Conservation (phyloP, 2,113 vertebrate species). For the Elanoides forficatus region DNA sequence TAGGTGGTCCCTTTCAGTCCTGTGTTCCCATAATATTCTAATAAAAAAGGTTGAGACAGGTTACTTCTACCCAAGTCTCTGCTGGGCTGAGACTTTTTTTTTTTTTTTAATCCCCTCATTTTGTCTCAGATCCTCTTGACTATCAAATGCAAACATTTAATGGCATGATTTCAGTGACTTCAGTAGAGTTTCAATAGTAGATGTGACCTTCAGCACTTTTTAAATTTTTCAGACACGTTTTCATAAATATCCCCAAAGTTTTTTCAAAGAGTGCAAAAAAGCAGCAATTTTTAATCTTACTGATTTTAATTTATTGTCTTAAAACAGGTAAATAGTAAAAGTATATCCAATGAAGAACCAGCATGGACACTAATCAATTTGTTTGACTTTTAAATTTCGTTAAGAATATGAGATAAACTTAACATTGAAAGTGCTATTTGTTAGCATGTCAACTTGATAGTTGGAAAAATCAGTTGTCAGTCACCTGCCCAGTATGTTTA, state of each 20-base stretch:
- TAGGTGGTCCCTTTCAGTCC: background rate
- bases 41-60: background rate
- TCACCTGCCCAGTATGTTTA: background rate
- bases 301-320: background rate
- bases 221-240: background rate
- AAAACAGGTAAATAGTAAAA: background rate
- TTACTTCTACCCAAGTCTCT: background rate
- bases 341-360: background rate
- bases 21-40: background rate
- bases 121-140: background rate
- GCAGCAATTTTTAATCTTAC: background rate
- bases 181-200: background rate
- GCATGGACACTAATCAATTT: background rate
- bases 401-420: background rate
- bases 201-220: background rate
- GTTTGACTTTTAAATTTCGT: background rate
- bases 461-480: background rate
- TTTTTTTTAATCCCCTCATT: background rate
- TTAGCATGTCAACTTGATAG: background rate
- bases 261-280: background rate
- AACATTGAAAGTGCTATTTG: background rate
- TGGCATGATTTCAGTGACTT: background rate
- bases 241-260: accelerated
- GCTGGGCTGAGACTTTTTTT: background rate
- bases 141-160: background rate